phyloP scores from a whole-genome alignment of 1,140 invertebrate species.

The Drosophila chauvacae region DNA sequence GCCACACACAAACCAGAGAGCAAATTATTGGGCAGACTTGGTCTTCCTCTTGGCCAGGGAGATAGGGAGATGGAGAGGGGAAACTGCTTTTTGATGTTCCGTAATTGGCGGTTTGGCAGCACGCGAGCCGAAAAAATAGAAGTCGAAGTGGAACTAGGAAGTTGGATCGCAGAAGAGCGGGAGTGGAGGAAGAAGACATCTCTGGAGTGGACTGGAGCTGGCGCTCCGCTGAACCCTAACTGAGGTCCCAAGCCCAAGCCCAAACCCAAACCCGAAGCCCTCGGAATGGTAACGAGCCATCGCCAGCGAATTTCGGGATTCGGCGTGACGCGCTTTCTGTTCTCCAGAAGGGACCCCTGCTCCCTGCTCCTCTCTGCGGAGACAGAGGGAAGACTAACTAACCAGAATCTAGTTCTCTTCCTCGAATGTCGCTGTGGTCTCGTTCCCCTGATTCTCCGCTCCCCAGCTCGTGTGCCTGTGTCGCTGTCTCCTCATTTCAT shows the following conservation, averaged over 20 bases:
- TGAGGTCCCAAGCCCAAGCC: conserved; percentile 12
- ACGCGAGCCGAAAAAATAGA: conserved; percentile 67
- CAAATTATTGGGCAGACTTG: conserved; percentile 77
- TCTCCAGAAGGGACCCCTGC: conserved; percentile 20
- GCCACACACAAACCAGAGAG: conserved; percentile 73
- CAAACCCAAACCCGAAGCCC: conserved; percentile 13
- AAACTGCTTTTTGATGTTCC: conserved; percentile 82
- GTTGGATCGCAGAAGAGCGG: no score
- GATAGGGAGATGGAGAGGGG: conserved; percentile 21
- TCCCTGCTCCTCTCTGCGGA: no score
- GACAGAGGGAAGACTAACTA: conserved; percentile 27
- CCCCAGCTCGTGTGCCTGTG: conserved; percentile 31
- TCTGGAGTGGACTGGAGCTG: conserved; percentile 35
- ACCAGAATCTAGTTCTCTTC: conserved; percentile 50
- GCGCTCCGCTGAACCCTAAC: conserved; percentile 51
- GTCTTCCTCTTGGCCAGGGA: conserved; percentile 1
- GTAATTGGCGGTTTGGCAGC: conserved; percentile 82
- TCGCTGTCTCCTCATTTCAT: conserved; percentile 74
- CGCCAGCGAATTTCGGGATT: conserved; percentile 57
- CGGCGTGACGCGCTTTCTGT: conserved; percentile 76
- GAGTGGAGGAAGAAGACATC: conserved; percentile 18
- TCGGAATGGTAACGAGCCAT: conserved; percentile 72
- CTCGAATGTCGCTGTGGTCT: conserved; percentile 67
- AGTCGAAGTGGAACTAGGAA: conserved; percentile 4
- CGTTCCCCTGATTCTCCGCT: conserved; percentile 1